Evolutionary conservation across 92 coral and sea anemone species (phyloP).

Genomic region (Umimayanthus kanabou): DNA sequence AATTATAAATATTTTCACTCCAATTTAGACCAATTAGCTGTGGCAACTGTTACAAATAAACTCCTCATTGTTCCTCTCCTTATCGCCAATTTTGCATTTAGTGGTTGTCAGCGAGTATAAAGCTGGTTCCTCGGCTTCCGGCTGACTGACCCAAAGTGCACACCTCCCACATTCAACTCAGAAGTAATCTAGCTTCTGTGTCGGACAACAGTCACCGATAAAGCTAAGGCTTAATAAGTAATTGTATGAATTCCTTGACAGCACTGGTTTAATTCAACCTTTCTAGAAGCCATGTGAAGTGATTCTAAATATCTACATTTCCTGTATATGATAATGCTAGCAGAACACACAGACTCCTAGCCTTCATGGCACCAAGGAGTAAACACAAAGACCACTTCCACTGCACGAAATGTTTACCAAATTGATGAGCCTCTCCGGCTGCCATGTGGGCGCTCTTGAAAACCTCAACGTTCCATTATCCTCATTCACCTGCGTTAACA

Average conservation of each 20-base stretch:
- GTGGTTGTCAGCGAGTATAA: conserved; percentile 14
- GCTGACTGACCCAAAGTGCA: conserved; percentile 15
- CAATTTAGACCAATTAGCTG: conserved; percentile 22
- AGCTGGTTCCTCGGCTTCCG: conserved; percentile 16
- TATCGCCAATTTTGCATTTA: conserved; percentile 36
- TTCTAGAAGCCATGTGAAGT: conserved; percentile 13
- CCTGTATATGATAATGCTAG: conserved; percentile 76
- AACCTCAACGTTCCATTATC: not conserved
- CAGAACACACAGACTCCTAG: conserved; percentile 49
- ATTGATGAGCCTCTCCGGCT: not conserved
- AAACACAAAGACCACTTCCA: conserved; percentile 43
- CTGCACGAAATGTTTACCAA: conserved; percentile 40
- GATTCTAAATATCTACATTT: conserved; percentile 63
- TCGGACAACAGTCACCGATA: not conserved
- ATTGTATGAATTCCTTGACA: not conserved
- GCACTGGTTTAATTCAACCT: conserved; percentile 15
- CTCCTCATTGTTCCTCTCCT: not conserved
- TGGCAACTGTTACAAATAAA: conserved; percentile 26
- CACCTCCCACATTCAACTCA: not conserved
- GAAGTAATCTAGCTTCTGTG: not conserved
- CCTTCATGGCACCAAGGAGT: conserved; percentile 61
- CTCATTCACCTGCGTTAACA: not conserved
- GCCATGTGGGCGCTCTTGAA: conserved; percentile 13
- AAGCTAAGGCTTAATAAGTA: not conserved
- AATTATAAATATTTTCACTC: conserved; percentile 18